A percentile compares a stretch with the other conserved stretches of the same genome.
These are phyloP conservation scores for Macrobrachium rosenbergii DNA, from an alignment of 1,140 invertebrate species.

Conservation along the genomic window DNA sequence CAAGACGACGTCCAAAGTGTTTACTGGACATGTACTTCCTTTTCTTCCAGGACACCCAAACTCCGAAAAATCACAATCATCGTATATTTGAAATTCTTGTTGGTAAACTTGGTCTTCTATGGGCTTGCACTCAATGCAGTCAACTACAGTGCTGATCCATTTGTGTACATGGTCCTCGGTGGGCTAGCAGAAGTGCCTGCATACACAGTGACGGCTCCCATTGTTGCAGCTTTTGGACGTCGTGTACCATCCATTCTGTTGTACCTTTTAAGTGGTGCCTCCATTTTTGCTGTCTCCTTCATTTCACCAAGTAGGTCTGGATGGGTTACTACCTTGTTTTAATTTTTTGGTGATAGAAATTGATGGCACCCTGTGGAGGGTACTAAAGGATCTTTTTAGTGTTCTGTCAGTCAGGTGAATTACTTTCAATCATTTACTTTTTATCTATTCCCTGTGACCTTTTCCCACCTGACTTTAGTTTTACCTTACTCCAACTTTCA, in stretches of 20 bases:
- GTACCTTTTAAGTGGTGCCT: constrained; percentile 30
- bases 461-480: no score
- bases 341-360: no score
- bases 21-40: neutral
- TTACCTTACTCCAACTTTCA: no score
- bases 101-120: constrained; percentile 77
- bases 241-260: constrained; percentile 17
- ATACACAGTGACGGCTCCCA: constrained; percentile 33
- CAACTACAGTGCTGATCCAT: constrained; percentile 46
- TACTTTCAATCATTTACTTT: no score
- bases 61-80: constrained; percentile 80
- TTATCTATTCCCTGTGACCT: no score
- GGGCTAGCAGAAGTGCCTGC: constrained; percentile 49
- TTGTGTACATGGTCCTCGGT: constrained; percentile 38
- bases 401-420: no score
- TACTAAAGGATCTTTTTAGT: no score
- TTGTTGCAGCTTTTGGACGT: constrained; percentile 37
- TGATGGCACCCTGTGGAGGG: no score
- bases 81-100: constrained; percentile 83
- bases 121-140: constrained; percentile 79
- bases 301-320: constrained; percentile 15
- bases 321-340: neutral
- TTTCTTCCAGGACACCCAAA: constrained; percentile 74
- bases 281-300: constrained; percentile 36
- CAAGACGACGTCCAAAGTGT: neutral